A percentile compares a stretch with the other conserved stretches of the same genome.
Conservation (phyloP, 2,797 vertebrate species). For the Myripristis murdjan region DNA sequence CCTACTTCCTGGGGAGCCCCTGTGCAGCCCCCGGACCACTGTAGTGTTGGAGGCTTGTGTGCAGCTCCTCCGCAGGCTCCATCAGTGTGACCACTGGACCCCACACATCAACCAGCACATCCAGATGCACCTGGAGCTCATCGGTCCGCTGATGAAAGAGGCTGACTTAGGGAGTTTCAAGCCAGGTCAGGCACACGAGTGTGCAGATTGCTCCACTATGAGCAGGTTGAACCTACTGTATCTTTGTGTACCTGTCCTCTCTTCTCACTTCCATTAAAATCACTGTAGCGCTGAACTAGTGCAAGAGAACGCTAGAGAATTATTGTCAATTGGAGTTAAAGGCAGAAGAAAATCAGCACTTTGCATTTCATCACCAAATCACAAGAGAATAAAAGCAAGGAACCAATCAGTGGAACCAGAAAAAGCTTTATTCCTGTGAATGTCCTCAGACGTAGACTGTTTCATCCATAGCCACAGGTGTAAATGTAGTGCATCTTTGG, state of each 20-base stretch:
- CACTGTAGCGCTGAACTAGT: no score
- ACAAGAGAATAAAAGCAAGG: conserved; percentile 14
- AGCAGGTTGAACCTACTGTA: conserved; percentile 6
- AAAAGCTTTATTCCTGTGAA: no score
- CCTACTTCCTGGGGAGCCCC: conserved; percentile 86
- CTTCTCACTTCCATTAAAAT: no score
- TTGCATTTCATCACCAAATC: not conserved
- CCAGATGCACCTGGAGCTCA: conserved; percentile 83
- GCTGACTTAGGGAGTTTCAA: conserved; percentile 59
- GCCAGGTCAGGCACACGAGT: conserved; percentile 62
- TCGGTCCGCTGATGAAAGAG: conserved; percentile 83
- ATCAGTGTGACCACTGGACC: conserved; percentile 85
- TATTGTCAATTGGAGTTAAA: conserved; percentile 1
- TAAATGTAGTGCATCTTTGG: not conserved
- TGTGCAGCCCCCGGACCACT: conserved; percentile 85
- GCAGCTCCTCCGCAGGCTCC: conserved; percentile 84
- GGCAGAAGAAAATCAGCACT: no score
- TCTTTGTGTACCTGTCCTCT: not conserved
- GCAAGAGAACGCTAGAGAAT: not conserved
- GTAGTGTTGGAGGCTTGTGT: conserved; percentile 86
- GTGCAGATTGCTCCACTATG: not conserved
- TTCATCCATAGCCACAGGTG: no score
- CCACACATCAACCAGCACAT: conserved; percentile 85
- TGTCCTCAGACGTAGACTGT: no score
- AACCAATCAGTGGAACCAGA: not conserved